phyloP scores from a whole-genome alignment of 35 echinoderm and acorn worm species.

The Heliocidaris tuberculata region DNA sequence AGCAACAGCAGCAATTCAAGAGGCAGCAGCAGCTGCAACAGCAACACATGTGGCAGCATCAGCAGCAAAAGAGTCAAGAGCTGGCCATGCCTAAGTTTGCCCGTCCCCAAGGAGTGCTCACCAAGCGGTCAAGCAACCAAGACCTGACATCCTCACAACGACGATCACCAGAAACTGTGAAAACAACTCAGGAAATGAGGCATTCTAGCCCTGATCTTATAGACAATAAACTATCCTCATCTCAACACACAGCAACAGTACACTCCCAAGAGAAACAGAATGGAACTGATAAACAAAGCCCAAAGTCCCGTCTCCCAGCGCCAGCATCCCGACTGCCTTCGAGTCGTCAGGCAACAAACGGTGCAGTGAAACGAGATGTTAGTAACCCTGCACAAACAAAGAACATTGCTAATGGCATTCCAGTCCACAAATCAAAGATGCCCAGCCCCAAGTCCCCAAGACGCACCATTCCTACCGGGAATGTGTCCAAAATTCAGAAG shows the following conservation, averaged over 20 bases:
- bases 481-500: not conserved
- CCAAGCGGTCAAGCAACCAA: constrained; percentile 39
- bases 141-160: constrained; percentile 25
- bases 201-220: constrained; percentile 42
- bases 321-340: not conserved
- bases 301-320: constrained; percentile 3
- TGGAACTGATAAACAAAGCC: constrained; percentile 10
- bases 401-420: constrained; percentile 40
- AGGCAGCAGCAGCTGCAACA: constrained; percentile 21
- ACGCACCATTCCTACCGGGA: not conserved
- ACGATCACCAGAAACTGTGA: constrained; percentile 17
- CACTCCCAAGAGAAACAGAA: constrained; percentile 10
- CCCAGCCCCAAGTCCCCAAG: constrained; percentile 26
- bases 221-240: not conserved
- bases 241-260: constrained; percentile 32
- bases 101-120: not conserved
- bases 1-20: constrained; percentile 35
- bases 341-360: not conserved
- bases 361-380: not conserved
- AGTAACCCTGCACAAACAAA: not conserved
- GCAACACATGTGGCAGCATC: not conserved
- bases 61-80: not conserved
- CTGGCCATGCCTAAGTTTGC: not conserved
- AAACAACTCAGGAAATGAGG: constrained; percentile 44
- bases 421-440: constrained; percentile 23